phyloP scores from a whole-genome alignment of 2,888 invertebrate species.

The Rambutsinella grinnellia region DNA sequence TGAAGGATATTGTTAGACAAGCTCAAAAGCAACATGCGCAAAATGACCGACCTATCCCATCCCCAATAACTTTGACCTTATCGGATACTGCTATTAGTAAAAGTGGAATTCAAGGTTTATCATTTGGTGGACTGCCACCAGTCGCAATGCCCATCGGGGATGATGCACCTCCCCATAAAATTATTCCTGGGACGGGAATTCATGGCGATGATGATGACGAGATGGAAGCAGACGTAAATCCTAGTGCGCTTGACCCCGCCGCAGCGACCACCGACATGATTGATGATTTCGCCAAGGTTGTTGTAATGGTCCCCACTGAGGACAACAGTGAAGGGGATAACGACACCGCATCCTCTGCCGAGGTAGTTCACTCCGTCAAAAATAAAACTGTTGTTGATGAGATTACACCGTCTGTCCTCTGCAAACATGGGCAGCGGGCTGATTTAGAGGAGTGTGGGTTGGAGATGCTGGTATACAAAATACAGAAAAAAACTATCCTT shows the following conservation, averaged over 20 bases:
- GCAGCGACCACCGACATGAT: slow-evolving; percentile 53
- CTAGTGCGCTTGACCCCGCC: slow-evolving; percentile 36
- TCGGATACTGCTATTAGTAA: slow-evolving; percentile 6
- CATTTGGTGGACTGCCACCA: slow-evolving; percentile 19
- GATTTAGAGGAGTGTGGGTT: slow-evolving; percentile 56
- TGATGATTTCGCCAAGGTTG: slow-evolving; percentile 58
- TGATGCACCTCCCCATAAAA: slow-evolving; percentile 21
- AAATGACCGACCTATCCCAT: slow-evolving; percentile 20
- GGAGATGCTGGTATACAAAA: slow-evolving; percentile 51
- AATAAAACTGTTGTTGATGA: slow-evolving; percentile 48
- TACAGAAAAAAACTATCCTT: slow-evolving; percentile 28
- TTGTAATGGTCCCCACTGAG: slow-evolving; percentile 49
- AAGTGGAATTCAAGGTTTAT: slow-evolving; percentile 3
- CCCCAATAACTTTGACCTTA: slow-evolving; percentile 30
- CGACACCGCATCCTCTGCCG: slow-evolving; percentile 64
- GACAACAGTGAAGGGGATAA: slow-evolving; percentile 52
- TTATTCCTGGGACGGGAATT: slow-evolving; percentile 48
- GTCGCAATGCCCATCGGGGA: slow-evolving; percentile 28
- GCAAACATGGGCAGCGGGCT: slow-evolving; percentile 42
- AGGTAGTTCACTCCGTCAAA: slow-evolving; percentile 51
- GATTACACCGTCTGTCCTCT: slow-evolving; percentile 50
- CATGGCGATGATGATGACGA: slow-evolving; percentile 61
- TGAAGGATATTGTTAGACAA: slow-evolving; percentile 64
- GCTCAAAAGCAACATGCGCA: slow-evolving; percentile 61
- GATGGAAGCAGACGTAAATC: slow-evolving; percentile 44